A percentile compares a stretch with the other conserved stretches of the same genome.
These are phyloP conservation scores for Diarsia brunnea DNA, from an alignment of 2,888 invertebrate species.

Conservation along the genomic window DNA sequence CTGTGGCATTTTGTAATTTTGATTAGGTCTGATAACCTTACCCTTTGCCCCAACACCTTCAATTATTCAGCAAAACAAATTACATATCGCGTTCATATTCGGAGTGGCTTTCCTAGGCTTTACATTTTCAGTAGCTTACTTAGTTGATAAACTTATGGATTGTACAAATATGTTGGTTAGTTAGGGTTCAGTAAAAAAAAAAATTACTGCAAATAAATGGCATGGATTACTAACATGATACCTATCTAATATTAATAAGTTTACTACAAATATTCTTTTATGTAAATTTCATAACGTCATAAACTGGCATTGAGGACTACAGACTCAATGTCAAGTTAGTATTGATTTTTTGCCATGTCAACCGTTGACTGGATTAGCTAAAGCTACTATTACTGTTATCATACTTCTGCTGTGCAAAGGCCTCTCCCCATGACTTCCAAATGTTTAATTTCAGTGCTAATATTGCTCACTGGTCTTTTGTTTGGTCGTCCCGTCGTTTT, in stretches of 20 bases:
- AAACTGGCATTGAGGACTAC: conserved; percentile 4
- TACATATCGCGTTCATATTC: conserved; percentile 31
- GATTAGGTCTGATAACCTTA: conserved; percentile 51
- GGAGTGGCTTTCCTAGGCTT: background rate
- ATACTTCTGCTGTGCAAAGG: background rate
- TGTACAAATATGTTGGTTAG: background rate
- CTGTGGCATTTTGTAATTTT: conserved; percentile 59
- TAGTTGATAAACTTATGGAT: background rate
- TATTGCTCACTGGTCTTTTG: background rate
- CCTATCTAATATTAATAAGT: background rate
- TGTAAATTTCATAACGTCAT: background rate
- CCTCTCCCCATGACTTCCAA: background rate
- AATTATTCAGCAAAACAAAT: conserved; percentile 54
- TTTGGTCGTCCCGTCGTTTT: background rate
- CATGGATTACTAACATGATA: background rate
- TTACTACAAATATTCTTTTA: background rate
- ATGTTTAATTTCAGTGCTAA: background rate
- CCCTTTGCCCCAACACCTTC: conserved; percentile 45
- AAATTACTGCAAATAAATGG: background rate
- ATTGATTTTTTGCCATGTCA: conserved; percentile 35
- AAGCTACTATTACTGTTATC: conserved; percentile 1
- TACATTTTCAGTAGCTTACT: background rate
- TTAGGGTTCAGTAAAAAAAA: background rate
- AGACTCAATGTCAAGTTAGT: conserved; percentile 38
- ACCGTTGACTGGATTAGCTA: conserved; percentile 1